Evolutionary conservation across 2,888 invertebrate species (phyloP).

Genomic region (Nymphalis polychloros): DNA sequence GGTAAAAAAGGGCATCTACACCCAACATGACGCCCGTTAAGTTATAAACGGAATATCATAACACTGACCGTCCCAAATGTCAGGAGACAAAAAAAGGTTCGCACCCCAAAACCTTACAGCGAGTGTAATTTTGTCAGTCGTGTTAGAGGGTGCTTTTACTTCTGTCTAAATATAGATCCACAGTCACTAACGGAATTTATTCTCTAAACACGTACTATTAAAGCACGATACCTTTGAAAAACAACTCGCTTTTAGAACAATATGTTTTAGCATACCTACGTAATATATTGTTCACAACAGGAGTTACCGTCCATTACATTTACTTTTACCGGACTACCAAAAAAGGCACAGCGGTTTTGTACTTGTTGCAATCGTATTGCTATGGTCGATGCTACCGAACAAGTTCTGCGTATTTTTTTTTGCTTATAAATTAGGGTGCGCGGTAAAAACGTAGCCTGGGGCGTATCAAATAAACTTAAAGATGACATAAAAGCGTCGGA

Average conservation of each 20-base stretch:
- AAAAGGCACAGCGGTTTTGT: constrained; percentile 33
- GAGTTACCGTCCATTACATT: constrained; percentile 23
- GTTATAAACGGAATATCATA: constrained; percentile 68
- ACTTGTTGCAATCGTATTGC: constrained; percentile 11
- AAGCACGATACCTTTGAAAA: constrained; percentile 4
- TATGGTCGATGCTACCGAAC: constrained; percentile 29
- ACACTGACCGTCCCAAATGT: constrained; percentile 54
- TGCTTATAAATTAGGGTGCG: constrained; percentile 20
- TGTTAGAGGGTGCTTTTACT: constrained; percentile 53
- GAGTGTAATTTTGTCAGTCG: constrained; percentile 17
- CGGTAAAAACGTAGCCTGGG: constrained; percentile 11
- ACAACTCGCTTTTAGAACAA: constrained; percentile 5
- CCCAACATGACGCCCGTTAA: constrained; percentile 45
- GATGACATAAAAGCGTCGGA: constrained; percentile 18
- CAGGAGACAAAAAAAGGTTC: constrained; percentile 29
- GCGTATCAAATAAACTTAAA: constrained; percentile 13
- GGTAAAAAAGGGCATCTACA: constrained; percentile 60
- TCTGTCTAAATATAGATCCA: constrained; percentile 70
- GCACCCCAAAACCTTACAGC: constrained; percentile 32
- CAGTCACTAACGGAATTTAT: constrained; percentile 38
- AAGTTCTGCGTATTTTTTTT: constrained; percentile 30
- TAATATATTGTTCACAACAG: not conserved
- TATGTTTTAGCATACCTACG: constrained; percentile 1
- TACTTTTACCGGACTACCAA: constrained; percentile 37
- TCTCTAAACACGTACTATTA: constrained; percentile 2